Evolutionary conservation across 2,888 invertebrate species (phyloP).

Genomic region (Synanthedon myopaeformis): DNA sequence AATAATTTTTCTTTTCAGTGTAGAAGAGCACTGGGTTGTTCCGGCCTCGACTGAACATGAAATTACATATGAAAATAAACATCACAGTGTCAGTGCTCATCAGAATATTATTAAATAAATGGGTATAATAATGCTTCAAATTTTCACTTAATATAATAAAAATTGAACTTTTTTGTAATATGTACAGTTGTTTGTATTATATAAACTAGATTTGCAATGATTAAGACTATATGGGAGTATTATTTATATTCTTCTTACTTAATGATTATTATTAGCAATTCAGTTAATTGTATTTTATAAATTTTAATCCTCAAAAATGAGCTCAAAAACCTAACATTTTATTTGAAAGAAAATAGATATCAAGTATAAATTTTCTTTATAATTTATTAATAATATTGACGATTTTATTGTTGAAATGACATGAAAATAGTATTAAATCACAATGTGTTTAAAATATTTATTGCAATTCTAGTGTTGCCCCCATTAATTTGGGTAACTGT

Average conservation of each 20-base stretch:
- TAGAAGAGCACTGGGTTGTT: constrained; percentile 48
- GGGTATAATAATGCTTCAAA: constrained; percentile 37
- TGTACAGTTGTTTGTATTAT: constrained; percentile 21
- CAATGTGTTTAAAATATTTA: not conserved
- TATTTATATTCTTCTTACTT: constrained; percentile 3
- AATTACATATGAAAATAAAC: constrained; percentile 17
- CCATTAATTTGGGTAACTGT: not conserved
- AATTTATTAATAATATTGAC: too few species aligned
- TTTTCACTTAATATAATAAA: constrained; percentile 30
- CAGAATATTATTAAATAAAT: not conserved
- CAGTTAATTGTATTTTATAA: too few species aligned
- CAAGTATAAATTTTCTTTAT: too few species aligned
- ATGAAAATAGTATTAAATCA: too few species aligned
- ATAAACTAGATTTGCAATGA: constrained; percentile 11
- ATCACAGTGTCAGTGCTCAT: constrained; percentile 30
- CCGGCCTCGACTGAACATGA: constrained; percentile 36
- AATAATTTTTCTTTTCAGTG: constrained; percentile 43
- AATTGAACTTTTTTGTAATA: constrained; percentile 23
- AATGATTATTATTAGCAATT: not conserved
- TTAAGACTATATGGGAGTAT: constrained; percentile 5
- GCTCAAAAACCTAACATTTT: too few species aligned
- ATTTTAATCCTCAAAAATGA: too few species aligned
- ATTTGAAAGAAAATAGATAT: too few species aligned
- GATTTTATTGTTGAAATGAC: too few species aligned
- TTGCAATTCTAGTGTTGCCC: not conserved